Evolutionary conservation across 2,888 invertebrate species (phyloP).

Genomic region (Isotomurus palustris): DNA sequence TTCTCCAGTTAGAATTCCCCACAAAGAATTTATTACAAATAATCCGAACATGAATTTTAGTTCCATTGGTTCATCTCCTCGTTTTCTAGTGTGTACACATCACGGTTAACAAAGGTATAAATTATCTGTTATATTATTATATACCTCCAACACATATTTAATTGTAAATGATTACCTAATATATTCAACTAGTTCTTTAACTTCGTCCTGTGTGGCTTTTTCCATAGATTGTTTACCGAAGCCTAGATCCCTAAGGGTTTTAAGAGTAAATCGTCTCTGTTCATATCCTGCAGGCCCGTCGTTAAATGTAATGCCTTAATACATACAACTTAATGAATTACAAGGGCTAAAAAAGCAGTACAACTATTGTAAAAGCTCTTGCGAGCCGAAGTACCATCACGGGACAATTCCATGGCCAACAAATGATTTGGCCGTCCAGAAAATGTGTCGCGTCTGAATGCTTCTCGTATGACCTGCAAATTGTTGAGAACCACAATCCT

Average conservation of each 20-base stretch:
- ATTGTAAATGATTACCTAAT: slow-evolving; percentile 16
- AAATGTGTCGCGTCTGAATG: slow-evolving; percentile 24
- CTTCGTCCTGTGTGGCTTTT: slow-evolving; percentile 26
- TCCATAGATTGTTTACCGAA: slow-evolving; percentile 38
- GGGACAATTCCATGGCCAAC: slow-evolving; percentile 31
- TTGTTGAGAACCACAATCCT: slow-evolving; percentile 38
- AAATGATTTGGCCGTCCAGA: slow-evolving; percentile 34
- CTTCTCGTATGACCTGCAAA: slow-evolving; percentile 22
- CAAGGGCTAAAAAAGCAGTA: no score
- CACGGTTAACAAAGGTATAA: no score
- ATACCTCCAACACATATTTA: neutral
- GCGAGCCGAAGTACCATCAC: slow-evolving; percentile 16
- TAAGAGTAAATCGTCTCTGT: slow-evolving; percentile 32
- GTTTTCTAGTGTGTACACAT: no score
- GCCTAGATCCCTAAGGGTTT: slow-evolving; percentile 30
- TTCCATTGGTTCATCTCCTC: slow-evolving; percentile 14
- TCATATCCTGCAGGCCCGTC: slow-evolving; percentile 26
- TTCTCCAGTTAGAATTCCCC: slow-evolving; percentile 34
- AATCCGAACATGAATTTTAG: slow-evolving; percentile 27
- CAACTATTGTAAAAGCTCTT: no score
- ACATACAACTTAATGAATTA: no score
- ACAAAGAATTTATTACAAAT: slow-evolving; percentile 38
- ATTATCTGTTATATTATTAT: neutral
- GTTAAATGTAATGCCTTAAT: slow-evolving; percentile 30
- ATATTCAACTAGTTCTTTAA: slow-evolving; percentile 19